Percentiles rank a stretch among this genome's conserved stretches.
phyloP scores from a whole-genome alignment of 2,113 vertebrate species.

The Brachirus orientalis region DNA sequence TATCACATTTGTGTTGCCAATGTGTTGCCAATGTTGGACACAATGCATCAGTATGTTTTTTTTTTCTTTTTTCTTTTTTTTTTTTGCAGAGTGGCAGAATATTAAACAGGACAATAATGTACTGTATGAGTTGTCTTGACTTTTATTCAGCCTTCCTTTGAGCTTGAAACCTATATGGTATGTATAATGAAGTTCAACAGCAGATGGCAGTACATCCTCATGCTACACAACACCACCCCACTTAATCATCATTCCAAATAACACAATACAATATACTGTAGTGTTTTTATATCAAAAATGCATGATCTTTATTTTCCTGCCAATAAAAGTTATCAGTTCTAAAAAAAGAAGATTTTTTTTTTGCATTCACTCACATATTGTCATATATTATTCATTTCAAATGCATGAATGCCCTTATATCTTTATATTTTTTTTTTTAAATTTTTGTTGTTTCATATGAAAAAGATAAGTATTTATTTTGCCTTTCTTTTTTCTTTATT shows the following conservation, averaged over 20 bases:
- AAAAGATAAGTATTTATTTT: too few species aligned
- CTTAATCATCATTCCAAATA: background rate
- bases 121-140: background rate
- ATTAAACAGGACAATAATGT: constrained; percentile 57
- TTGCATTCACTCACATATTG: too few species aligned
- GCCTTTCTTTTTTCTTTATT: constrained; percentile 18
- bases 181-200: constrained; percentile 21
- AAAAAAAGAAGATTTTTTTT: background rate
- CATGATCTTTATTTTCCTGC: background rate
- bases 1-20: too few species aligned
- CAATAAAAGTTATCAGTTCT: background rate
- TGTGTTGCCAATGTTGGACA: background rate
- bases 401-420: too few species aligned
- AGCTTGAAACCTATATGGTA: background rate
- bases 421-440: too few species aligned
- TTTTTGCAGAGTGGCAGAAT: constrained; percentile 38
- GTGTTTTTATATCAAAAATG: too few species aligned
- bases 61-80: constrained; percentile 22
- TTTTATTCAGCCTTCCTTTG: background rate
- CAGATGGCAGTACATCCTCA: constrained; percentile 56
- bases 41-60: constrained; percentile 19
- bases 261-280: background rate
- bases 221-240: background rate
- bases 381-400: background rate
- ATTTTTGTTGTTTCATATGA: too few species aligned